These are phyloP conservation scores for Osmoderma eremita DNA, from an alignment of 2,888 invertebrate species.

Conservation along the genomic window DNA sequence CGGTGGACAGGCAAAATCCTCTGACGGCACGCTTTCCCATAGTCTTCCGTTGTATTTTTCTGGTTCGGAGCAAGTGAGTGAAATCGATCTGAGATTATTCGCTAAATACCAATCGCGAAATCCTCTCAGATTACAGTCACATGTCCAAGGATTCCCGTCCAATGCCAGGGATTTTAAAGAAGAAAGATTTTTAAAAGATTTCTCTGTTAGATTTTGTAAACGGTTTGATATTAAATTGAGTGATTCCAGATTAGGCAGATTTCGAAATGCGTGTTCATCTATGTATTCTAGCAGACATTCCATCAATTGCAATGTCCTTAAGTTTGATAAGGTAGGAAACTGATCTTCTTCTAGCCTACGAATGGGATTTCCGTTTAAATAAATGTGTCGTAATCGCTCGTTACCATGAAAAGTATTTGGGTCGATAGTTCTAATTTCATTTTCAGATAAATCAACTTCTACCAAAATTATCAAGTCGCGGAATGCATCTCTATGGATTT, in stretches of 20 bases:
- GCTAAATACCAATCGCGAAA: slow-evolving; percentile 86
- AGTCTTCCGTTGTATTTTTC: slow-evolving; percentile 73
- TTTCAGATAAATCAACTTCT: slow-evolving; percentile 88
- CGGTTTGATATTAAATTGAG: slow-evolving; percentile 85
- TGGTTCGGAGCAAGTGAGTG: slow-evolving; percentile 80
- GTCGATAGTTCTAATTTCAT: slow-evolving; percentile 78
- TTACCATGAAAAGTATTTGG: slow-evolving; percentile 86
- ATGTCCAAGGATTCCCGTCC: slow-evolving; percentile 89
- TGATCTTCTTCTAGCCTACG: slow-evolving; percentile 77
- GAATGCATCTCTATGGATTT: slow-evolving; percentile 86
- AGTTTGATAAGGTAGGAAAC: slow-evolving; percentile 83
- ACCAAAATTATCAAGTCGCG: slow-evolving; percentile 84
- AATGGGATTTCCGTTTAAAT: slow-evolving; percentile 85
- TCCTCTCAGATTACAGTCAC: slow-evolving; percentile 86
- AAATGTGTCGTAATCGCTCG: slow-evolving; percentile 80
- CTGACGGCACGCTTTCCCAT: slow-evolving; percentile 81
- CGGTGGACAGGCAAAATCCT: slow-evolving; percentile 86
- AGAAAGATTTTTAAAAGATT: slow-evolving; percentile 76
- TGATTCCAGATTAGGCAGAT: slow-evolving; percentile 77
- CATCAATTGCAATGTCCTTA: slow-evolving; percentile 82
- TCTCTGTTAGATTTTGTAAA: slow-evolving; percentile 75
- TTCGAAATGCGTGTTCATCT: slow-evolving; percentile 80
- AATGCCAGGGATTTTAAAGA: slow-evolving; percentile 83
- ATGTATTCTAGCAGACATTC: slow-evolving; percentile 81
- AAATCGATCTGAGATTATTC: slow-evolving; percentile 77